Evolutionary conservation across 2,888 invertebrate species (phyloP), one percentile per base, ranked within the genome.

Genomic region (Oasisia sp.): DNA sequence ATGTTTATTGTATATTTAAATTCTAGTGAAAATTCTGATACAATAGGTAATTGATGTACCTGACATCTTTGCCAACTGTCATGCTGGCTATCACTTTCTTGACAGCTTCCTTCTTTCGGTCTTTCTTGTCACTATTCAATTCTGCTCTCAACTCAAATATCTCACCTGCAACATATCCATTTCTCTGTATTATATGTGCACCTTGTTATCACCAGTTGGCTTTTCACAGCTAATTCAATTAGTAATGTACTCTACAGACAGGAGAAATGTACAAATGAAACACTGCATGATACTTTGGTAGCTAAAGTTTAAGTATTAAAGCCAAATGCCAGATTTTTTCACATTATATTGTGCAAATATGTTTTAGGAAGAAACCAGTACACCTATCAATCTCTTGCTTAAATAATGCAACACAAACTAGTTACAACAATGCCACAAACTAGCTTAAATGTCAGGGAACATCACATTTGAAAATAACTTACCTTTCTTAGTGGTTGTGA

Each of bases 21-120:
- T 74, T 27, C 74, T 74, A 74, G 74, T 27, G 74, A 74, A 19
- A 19, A n/a, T 74, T 27, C 7, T 3, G 4, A 74, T 74, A 74
- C 7, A 19, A 7, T 74, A 74, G 74, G 74, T 19, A 7, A 27
- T 27, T 44, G 50, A 5, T 12, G 89, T 93, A 97, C 96, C 96
- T 97, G 94, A 99, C 99, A 97, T 99, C 99, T 97, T 99, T 99
- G 92, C 99, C 99, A 38, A 99, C 99, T 9, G 99, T 99, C 99
- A 99, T 99, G 93, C 99, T 99, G 44, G 99, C 99, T 96, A 99
- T 99, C 96, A 99, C 99, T 97, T 99, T 99, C 96, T 99, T 99
- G 0, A 99, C 99, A 91, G 99, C 99, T 97, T 99, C 99, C 96
- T 99, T 98, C 96, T 99, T 99, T 97, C 99, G 99, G 96, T 99